Base-by-base conservation (phyloP, 2,113 vertebrate species). In the Mastomys coucha region DNA sequence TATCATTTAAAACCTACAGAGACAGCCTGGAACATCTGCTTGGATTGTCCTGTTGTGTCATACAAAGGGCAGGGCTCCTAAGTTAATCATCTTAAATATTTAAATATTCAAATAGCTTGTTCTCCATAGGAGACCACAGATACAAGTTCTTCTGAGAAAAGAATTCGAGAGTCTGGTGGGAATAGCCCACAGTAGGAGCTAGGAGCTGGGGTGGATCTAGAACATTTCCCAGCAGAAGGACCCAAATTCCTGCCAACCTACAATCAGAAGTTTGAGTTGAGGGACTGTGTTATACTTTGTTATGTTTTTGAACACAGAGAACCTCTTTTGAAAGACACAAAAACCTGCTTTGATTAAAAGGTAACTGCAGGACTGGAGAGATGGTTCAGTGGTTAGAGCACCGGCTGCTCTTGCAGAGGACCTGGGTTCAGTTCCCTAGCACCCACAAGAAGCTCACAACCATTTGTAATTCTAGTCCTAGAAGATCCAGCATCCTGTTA, bases 31-130 rank as follows among this genome's bases (percentile, higher is more conserved):
- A 39, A 42, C n/a, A 81, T 88, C 60, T 82, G 39, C 67, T 36
- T 63, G 3, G 28, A 14, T 63, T 45, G 84, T 58, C 36, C 53
- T 31, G 4, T 45, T 31, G 2, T 39, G 5, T 39, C 70, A 95
- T 75, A 89, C 51, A 89, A 90, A 89, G n/a, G 69, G 20, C 51
- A 82, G 31, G 60, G 20, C 13, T 95, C 93, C 84, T 69, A 60
- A 86, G 88, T 14, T 36, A 53, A 53, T 39, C 14, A 24, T 78
- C 88, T 90, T 78, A 14, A 31, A 93, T 36, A 31, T 69, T 69
- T 69, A 69, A 36, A 69, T 69, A 69, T 69, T 69, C 28, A 69
- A 65, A 80, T 7, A 67, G 22, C 3, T 88, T 69, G 87, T 70
- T 85, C 26, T 82, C 31, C 33, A 16, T 36, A 70, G 72, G 51